Conservation (phyloP, 2,113 vertebrate species). For the Cisticola juncidis region DNA sequence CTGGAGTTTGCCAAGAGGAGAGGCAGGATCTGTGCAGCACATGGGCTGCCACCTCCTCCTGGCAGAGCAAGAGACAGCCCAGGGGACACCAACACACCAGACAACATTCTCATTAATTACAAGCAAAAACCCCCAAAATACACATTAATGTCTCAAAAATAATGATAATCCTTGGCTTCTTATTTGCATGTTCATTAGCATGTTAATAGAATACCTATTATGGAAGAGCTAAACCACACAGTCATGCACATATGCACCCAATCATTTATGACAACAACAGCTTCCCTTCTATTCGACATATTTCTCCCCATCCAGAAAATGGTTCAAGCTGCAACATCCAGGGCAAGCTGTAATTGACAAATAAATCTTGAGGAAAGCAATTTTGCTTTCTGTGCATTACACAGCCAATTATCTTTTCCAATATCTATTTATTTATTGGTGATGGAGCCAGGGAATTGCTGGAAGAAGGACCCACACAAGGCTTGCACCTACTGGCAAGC, state of each 20-base stretch:
- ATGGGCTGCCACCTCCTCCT: neutral
- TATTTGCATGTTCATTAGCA: neutral
- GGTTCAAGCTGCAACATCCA: neutral
- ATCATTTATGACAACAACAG: neutral
- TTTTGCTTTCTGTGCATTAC: neutral
- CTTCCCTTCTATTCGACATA: neutral
- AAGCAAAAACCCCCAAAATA: neutral
- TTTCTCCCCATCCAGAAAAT: neutral
- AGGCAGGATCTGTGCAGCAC: neutral
- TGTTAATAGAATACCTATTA: neutral
- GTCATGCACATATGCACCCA: neutral
- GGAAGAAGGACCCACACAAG: neutral
- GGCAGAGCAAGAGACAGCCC: neutral
- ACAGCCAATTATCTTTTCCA: neutral
- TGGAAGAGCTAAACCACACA: neutral
- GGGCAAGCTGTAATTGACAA: neutral
- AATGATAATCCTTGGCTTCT: neutral
- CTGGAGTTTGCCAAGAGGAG: neutral
- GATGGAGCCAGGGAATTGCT: neutral
- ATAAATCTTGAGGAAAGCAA: neutral
- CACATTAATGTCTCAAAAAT: neutral
- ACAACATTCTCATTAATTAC: neutral
- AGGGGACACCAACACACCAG: neutral
- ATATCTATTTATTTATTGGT: neutral
- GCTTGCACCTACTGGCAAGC: neutral